These are phyloP conservation scores for Pseudoatta argentina DNA, from an alignment of 1,140 invertebrate species.

Conservation along the genomic window DNA sequence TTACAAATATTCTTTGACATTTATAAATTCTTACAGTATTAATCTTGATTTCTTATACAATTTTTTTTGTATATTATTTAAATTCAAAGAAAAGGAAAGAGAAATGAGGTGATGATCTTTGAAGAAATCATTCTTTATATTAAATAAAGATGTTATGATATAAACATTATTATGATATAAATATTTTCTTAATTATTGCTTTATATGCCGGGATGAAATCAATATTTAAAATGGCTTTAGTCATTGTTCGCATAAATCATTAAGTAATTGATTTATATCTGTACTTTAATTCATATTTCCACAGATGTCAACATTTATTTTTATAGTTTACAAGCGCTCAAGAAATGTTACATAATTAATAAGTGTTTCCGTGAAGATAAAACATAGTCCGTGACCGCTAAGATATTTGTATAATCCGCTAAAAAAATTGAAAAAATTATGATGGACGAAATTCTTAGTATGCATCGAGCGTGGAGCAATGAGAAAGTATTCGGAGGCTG, in stretches of 20 bases:
- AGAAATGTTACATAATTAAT: neutral
- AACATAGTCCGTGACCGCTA: neutral
- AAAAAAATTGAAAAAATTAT: neutral
- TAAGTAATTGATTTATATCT: constrained; percentile 1
- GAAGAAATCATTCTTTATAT: neutral
- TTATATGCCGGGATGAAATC: neutral
- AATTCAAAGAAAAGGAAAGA: neutral
- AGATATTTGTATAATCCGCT: constrained; percentile 12
- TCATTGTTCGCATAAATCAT: neutral
- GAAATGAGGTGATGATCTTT: neutral
- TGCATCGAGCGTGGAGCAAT: neutral
- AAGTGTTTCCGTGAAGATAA: neutral
- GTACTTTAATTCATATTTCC: constrained; percentile 18
- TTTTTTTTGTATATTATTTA: neutral
- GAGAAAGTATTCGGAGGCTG: neutral
- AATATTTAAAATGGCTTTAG: constrained; percentile 17
- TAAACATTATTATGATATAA: neutral
- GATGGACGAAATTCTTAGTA: neutral
- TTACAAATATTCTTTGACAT: constrained; percentile 1
- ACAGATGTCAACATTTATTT: constrained; percentile 28
- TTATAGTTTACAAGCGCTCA: neutral
- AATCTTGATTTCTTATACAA: neutral
- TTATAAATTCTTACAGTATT: neutral
- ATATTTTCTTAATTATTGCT: neutral
- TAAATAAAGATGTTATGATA: neutral